Percentiles rank a stretch among this genome's conserved stretches.
Evolutionary conservation across 37 sponge, comb jelly and placozoan species (phyloP).

Genomic region (Spongilla lacustris): DNA sequence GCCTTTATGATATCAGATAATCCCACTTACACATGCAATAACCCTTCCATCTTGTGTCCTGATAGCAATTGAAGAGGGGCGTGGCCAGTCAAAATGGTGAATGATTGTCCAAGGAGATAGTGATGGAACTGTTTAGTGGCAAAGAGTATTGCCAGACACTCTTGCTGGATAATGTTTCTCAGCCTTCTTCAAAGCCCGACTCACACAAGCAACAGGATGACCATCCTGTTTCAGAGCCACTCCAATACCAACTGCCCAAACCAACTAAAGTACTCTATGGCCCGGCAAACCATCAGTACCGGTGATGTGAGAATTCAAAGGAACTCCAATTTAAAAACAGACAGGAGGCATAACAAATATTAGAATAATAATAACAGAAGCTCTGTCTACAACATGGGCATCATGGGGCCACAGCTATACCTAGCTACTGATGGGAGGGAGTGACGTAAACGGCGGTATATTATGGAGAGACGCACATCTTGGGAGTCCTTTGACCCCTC

Average conservation of each 20-base stretch:
- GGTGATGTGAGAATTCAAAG: too few species aligned
- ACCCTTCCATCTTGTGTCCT: constrained; percentile 60
- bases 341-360: too few species aligned
- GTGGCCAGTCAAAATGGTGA: constrained; percentile 57
- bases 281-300: too few species aligned
- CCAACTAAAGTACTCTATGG: too few species aligned
- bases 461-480: too few species aligned
- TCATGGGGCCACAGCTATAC: too few species aligned
- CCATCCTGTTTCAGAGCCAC: constrained; percentile 57
- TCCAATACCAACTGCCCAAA: constrained; percentile 53
- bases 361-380: too few species aligned
- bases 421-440: too few species aligned
- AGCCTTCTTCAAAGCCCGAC: constrained; percentile 28
- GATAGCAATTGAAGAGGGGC: constrained; percentile 56
- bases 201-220: constrained; percentile 51
- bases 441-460: too few species aligned
- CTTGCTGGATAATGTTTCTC: constrained; percentile 38
- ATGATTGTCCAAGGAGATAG: constrained; percentile 42
- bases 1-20: constrained; percentile 36
- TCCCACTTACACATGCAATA: constrained; percentile 57
- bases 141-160: constrained; percentile 42
- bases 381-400: too few species aligned
- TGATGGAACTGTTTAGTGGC: constrained; percentile 58
- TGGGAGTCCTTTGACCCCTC: too few species aligned
- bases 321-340: too few species aligned